A percentile compares a stretch with the other conserved stretches of the same genome.
These are phyloP conservation scores for Chaitophorus viminalis DNA, from an alignment of 2,888 invertebrate genomes.

Conservation along the genomic window DNA sequence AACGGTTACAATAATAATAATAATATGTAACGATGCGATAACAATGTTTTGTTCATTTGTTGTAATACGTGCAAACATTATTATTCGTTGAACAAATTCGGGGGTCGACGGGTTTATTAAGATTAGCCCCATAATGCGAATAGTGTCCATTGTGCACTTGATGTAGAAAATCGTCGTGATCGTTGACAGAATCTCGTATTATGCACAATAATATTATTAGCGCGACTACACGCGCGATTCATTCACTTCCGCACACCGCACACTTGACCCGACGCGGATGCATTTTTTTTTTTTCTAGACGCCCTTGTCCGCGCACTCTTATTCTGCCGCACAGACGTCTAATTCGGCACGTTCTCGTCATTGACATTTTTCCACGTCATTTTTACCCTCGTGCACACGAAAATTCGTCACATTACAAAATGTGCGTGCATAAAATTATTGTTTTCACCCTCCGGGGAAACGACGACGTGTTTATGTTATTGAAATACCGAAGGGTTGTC, in stretches of 20 bases:
- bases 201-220: no score
- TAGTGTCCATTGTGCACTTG: background rate
- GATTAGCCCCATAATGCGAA: background rate
- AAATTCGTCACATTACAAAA: background rate
- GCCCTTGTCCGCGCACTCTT: background rate
- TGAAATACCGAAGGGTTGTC: background rate
- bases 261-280: constrained; percentile 3
- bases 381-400: background rate
- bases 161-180: background rate
- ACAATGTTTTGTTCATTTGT: no score
- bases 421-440: background rate
- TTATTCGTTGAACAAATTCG: background rate
- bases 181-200: background rate
- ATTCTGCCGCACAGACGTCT: background rate
- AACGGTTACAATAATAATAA: background rate
- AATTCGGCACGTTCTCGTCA: constrained; percentile 5
- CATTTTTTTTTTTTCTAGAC: constrained; percentile 13
- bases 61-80: no score
- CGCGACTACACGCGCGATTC: background rate
- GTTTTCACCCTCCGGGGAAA: background rate
- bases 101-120: background rate
- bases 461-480: background rate
- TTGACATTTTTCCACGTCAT: background rate
- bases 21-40: no score
- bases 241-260: background rate